Conservation (phyloP, 2,797 vertebrate species). For the Pogoniulus pusillus region DNA sequence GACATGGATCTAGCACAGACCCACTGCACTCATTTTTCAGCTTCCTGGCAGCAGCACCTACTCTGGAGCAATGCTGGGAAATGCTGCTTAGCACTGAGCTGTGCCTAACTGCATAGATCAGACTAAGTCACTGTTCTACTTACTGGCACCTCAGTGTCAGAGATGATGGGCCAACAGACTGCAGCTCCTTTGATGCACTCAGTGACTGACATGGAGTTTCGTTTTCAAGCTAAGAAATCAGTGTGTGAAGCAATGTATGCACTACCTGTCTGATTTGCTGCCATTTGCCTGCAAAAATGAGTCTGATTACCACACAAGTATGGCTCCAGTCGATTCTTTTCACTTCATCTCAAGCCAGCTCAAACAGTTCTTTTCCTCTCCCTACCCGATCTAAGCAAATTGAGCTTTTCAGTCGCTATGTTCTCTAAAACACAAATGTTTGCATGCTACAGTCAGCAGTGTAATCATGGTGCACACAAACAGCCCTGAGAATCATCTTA, state of each 20-base stretch:
- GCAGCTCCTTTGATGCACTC: neutral
- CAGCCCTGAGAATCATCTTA: too few relatives aligned
- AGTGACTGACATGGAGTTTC: neutral
- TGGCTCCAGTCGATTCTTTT: too few relatives aligned
- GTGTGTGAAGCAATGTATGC: accelerated
- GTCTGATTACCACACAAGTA: too few relatives aligned
- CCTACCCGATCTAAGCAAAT: too few relatives aligned
- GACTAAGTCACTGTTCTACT: neutral
- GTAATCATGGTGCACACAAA: too few relatives aligned
- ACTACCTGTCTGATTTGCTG: neutral
- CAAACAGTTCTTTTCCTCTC: too few relatives aligned
- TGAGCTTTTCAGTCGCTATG: too few relatives aligned
- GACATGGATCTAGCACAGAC: too few relatives aligned
- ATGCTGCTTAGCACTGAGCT: neutral
- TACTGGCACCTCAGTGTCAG: neutral
- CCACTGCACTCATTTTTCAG: neutral
- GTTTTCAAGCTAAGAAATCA: neutral
- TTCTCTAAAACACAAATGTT: too few relatives aligned
- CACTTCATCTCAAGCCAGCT: too few relatives aligned
- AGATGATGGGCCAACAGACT: neutral
- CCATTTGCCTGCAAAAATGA: too few relatives aligned
- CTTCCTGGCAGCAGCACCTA: neutral
- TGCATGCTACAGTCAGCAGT: too few relatives aligned
- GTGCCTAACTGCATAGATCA: neutral
- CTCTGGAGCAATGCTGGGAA: neutral